phyloP scores from a whole-genome alignment of 2,888 invertebrate genomes.

The Epinotia demarniana region DNA sequence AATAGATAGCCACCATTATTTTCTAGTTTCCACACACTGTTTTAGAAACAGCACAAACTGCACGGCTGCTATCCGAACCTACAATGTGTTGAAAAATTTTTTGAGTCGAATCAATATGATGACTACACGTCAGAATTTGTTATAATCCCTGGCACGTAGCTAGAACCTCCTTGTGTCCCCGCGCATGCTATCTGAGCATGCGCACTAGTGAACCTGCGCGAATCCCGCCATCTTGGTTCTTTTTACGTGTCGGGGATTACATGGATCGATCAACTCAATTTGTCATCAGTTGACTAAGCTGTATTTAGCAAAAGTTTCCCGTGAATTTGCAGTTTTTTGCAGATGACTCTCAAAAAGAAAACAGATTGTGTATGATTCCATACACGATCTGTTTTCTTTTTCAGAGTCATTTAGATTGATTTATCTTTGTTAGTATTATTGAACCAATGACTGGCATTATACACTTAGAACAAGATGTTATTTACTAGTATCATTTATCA shows the following conservation, averaged over 20 bases:
- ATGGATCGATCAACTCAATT: too few species aligned
- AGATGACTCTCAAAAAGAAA: not conserved
- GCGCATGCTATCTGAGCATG: too few species aligned
- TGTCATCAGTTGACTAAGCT: too few species aligned
- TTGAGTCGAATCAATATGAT: not conserved
- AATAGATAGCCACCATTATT: not conserved
- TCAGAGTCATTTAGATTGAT: not conserved
- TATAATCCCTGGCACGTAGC: too few species aligned
- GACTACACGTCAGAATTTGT: not conserved
- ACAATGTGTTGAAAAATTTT: not conserved
- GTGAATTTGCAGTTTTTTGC: too few species aligned
- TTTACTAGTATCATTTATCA: not conserved
- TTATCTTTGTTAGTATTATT: conserved; percentile 21
- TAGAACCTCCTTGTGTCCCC: too few species aligned
- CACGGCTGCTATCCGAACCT: not conserved
- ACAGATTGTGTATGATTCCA: not conserved
- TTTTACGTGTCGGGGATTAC: too few species aligned
- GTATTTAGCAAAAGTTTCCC: too few species aligned
- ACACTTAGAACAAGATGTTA: conserved; percentile 17
- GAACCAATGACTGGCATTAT: conserved; percentile 21
- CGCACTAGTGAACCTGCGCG: too few species aligned
- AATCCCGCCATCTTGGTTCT: too few species aligned
- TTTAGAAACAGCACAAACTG: not conserved
- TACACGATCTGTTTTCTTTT: too few species aligned
- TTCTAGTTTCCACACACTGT: not conserved